Conservation (phyloP, 2,797 vertebrate genomes). For the Tolypeutes matacus region DNA sequence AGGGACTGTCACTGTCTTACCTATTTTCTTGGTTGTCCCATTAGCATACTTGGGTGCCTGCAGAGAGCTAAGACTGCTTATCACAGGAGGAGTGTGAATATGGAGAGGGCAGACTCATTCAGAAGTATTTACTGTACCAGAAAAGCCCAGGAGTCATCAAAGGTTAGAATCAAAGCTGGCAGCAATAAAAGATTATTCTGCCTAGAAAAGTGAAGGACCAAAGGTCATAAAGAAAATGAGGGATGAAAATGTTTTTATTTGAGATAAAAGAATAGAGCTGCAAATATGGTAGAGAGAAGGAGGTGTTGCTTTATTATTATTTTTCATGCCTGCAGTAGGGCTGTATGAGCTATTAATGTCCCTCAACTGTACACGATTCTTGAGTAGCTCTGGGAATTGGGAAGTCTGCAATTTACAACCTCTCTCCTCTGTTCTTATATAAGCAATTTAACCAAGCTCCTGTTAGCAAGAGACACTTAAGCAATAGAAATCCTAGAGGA, state of each 20-base stretch:
- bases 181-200: slow-evolving; percentile 57
- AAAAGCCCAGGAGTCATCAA: slow-evolving; percentile 65
- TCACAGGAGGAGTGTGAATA: slow-evolving; percentile 57
- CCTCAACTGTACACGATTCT: slow-evolving; percentile 72
- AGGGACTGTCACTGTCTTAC: neutral
- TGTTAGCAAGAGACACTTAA: slow-evolving; percentile 75
- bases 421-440: slow-evolving; percentile 71
- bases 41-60: slow-evolving; percentile 52
- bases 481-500: slow-evolving; percentile 73
- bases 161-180: slow-evolving; percentile 51
- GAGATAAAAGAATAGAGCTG: slow-evolving; percentile 55
- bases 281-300: slow-evolving; percentile 25
- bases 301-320: slow-evolving; percentile 61
- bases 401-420: slow-evolving; percentile 74
- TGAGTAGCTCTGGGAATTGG: slow-evolving; percentile 79
- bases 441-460: slow-evolving; percentile 78
- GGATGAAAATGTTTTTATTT: slow-evolving; percentile 68
- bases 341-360: slow-evolving; percentile 75
- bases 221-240: slow-evolving; percentile 58
- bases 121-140: slow-evolving; percentile 33
- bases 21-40: slow-evolving; percentile 40
- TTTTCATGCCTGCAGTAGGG: slow-evolving; percentile 48
- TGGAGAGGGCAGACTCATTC: slow-evolving; percentile 57
- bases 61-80: slow-evolving; percentile 63
- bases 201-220: neutral